These are phyloP conservation scores for Onchidella celtica DNA, from an alignment of 2,888 invertebrate species.

Conservation along the genomic window DNA sequence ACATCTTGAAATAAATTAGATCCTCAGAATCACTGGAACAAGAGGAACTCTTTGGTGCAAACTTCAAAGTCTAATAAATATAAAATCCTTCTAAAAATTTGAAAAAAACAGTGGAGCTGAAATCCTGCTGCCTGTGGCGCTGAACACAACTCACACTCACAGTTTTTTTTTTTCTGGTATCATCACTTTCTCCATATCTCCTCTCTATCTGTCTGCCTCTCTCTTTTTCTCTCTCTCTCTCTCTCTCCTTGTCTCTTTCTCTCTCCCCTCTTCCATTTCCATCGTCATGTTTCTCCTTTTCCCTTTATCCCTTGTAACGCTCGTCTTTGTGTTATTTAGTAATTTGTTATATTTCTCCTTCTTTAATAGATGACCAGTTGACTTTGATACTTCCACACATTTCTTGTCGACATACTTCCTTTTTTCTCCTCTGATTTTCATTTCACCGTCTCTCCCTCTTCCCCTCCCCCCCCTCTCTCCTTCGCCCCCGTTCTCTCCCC, in stretches of 20 bases:
- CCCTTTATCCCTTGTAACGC: not conserved
- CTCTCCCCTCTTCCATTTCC: not conserved
- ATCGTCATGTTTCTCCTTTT: not conserved
- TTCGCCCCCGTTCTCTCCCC: not conserved
- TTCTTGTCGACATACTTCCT: not conserved
- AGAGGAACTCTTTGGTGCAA: no score
- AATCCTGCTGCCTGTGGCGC: no score
- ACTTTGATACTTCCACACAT: not conserved
- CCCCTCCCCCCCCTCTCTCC: not conserved
- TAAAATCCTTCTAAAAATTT: no score
- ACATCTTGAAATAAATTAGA: no score
- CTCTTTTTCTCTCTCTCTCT: slow-evolving; percentile 32
- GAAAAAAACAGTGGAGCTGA: no score
- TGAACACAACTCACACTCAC: no score
- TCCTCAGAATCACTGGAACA: no score
- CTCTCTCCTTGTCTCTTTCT: not conserved
- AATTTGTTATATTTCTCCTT: not conserved
- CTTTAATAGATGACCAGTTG: not conserved
- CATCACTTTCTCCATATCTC: not conserved
- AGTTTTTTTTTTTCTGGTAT: no score
- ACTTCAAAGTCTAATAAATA: no score
- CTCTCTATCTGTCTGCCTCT: slow-evolving; percentile 34
- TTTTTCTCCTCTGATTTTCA: not conserved
- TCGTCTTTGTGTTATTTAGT: not conserved
- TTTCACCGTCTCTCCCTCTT: not conserved